Evolutionary conservation across 2,113 vertebrate genomes (phyloP), one percentile per base, ranked within the genome.

Genomic region (Alouatta palliata): DNA sequence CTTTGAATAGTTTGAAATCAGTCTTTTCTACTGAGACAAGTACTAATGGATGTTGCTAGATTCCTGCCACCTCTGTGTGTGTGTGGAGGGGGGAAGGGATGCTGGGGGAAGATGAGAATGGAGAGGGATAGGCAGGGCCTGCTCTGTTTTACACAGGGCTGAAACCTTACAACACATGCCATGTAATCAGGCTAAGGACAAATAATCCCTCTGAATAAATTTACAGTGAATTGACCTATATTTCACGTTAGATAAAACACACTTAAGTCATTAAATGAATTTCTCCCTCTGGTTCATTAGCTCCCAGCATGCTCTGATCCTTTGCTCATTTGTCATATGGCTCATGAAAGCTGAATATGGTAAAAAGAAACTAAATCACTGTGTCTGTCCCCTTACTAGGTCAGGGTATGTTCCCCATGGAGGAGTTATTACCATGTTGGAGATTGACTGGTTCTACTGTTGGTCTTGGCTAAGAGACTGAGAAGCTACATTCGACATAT

Each of bases 181-280:
- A 66, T 82, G 66, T 86, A 93, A 95, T 94, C 91, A 70, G 66
- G 49, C 77, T 94, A 76, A 94, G 91, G 86, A 97, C 82, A 97
- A 91, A 93, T 96, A 93, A 95, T 85, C 52, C 77, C 58, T 16
- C 21, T n/a, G 95, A 96, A 97, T 93, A 95, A 70, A 94, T 93
- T 97, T 93, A 52, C 23, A 94, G 79, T 49, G 83, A 79, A 80
- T 37, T 97, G 96, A 96, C 94, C 96, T 96, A 96, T 52, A 95
- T 97, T 97, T 97, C 77, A 96, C 91, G 80, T 94, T 71, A 95
- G 82, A 96, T 93, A 86, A 96, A 97, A 77, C 87, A 94, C 91
- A 88, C 82, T 94, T 96, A 97, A 95, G 81, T 90, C 96, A 93
- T 98, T 98, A 94, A 97, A 91, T 92, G 90, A 88, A 88, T 97